A percentile compares a stretch with the other conserved stretches of the same genome.
phyloP scores from a whole-genome alignment of 2,797 vertebrate species.

The Sebastes paucispinis region DNA sequence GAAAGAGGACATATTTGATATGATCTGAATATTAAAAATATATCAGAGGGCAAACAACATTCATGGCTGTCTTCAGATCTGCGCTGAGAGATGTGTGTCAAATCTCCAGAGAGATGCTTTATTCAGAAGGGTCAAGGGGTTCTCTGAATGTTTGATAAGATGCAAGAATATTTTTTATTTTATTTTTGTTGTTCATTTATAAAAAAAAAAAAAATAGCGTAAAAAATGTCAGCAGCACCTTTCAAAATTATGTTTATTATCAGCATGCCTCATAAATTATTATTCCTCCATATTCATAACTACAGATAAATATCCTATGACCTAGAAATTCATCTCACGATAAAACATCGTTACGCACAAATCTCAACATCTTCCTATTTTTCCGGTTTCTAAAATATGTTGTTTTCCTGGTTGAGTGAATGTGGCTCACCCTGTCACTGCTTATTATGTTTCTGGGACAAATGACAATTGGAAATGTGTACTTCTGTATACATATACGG shows the following conservation, averaged over 20 bases:
- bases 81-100: conserved; percentile 78
- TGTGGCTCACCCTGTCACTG: conserved; percentile 49
- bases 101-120: conserved; percentile 77
- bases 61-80: conserved; percentile 75
- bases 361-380: conserved; percentile 31
- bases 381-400: conserved; percentile 39
- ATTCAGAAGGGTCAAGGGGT: conserved; percentile 77
- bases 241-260: conserved; percentile 72
- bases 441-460: conserved; percentile 61
- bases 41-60: conserved; percentile 81
- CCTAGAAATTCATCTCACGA: conserved; percentile 65
- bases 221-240: conserved; percentile 60
- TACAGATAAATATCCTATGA: conserved; percentile 63
- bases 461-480: conserved; percentile 40
- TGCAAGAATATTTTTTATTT: conserved; percentile 55
- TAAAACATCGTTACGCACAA: conserved; percentile 47
- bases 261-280: conserved; percentile 52
- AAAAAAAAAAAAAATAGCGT: conserved; percentile 30
- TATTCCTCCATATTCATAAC: conserved; percentile 68
- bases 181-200: conserved; percentile 61
- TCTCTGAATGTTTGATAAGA: conserved; percentile 74
- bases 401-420: conserved; percentile 51
- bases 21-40: conserved; percentile 82
- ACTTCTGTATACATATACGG: conserved; percentile 15
- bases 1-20: conserved; percentile 77